Conservation (phyloP, 2,797 vertebrate species). For the Mastacembelus armatus region DNA sequence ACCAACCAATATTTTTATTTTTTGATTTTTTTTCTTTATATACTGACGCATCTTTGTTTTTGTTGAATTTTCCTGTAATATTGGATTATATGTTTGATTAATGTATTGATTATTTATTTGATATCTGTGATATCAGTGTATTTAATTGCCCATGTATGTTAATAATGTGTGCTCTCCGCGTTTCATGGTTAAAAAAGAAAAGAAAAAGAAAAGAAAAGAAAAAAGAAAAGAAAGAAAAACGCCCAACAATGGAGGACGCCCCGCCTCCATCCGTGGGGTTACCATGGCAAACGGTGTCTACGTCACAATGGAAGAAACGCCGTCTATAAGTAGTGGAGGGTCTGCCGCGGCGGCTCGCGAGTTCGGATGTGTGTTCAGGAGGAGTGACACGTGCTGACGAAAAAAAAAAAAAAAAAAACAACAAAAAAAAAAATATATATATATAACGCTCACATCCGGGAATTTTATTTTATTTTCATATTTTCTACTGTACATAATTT, state of each 20-base stretch:
- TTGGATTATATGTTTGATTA: not conserved
- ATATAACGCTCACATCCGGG: slow-evolving; percentile 41
- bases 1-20: no score
- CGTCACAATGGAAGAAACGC: slow-evolving; percentile 80
- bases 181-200: no score
- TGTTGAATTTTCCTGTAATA: not conserved
- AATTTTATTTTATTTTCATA: slow-evolving; percentile 35
- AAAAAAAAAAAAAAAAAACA: not conserved
- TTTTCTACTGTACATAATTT: slow-evolving; percentile 53
- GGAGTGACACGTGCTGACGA: slow-evolving; percentile 74
- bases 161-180: slow-evolving; percentile 14
- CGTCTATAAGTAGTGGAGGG: slow-evolving; percentile 77
- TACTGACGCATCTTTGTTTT: not conserved
- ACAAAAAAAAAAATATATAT: not conserved
- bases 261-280: slow-evolving; percentile 80
- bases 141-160: not conserved
- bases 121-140: not conserved
- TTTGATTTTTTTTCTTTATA: no score
- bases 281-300: slow-evolving; percentile 80
- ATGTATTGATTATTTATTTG: not conserved
- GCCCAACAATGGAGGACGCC: slow-evolving; percentile 60
- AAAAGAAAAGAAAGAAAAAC: no score
- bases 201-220: no score
- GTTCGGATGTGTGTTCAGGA: slow-evolving; percentile 71
- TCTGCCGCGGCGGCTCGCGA: slow-evolving; percentile 55